A percentile compares a stretch with the other conserved stretches of the same genome.
These are phyloP conservation scores for Malurus elegans DNA, from an alignment of 2,113 vertebrate genomes.

Conservation along the genomic window DNA sequence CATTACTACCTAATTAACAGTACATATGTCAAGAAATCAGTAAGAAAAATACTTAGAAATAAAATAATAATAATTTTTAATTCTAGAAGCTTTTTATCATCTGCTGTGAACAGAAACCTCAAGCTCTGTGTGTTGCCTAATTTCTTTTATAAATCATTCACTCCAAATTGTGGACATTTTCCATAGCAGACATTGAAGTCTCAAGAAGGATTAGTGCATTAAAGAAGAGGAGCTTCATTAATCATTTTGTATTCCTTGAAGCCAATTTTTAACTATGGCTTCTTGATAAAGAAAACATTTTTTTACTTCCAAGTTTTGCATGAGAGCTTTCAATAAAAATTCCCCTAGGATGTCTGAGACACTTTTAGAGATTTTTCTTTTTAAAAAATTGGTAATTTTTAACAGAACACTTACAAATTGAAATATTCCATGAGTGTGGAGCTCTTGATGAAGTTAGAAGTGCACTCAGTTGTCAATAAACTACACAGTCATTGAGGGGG, in stretches of 20 bases:
- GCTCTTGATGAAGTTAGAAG: neutral
- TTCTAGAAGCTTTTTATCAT: constrained; percentile 38
- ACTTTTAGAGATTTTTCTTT: neutral
- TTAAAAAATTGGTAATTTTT: neutral
- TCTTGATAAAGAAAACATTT: constrained; percentile 4
- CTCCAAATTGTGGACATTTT: constrained; percentile 30
- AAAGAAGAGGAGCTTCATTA: constrained; percentile 47
- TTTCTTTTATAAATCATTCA: constrained; percentile 55
- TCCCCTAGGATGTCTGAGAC: neutral
- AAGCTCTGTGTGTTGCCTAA: constrained; percentile 10
- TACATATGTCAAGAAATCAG: constrained; percentile 49
- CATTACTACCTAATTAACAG: constrained; percentile 54
- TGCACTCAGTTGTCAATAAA: neutral
- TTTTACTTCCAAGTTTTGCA: neutral
- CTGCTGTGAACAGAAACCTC: constrained; percentile 19
- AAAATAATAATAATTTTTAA: constrained; percentile 26
- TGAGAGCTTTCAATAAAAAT: neutral
- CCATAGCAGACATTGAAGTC: constrained; percentile 14
- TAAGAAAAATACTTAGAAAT: constrained; percentile 32
- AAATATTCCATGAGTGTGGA: neutral
- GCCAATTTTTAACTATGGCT: constrained; percentile 17
- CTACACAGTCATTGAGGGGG: neutral
- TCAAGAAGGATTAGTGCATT: constrained; percentile 5
- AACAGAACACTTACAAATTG: neutral
- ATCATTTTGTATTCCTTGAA: constrained; percentile 26